Evolutionary conservation across 2,888 invertebrate species (phyloP).

Genomic region (Dione vanillae): DNA sequence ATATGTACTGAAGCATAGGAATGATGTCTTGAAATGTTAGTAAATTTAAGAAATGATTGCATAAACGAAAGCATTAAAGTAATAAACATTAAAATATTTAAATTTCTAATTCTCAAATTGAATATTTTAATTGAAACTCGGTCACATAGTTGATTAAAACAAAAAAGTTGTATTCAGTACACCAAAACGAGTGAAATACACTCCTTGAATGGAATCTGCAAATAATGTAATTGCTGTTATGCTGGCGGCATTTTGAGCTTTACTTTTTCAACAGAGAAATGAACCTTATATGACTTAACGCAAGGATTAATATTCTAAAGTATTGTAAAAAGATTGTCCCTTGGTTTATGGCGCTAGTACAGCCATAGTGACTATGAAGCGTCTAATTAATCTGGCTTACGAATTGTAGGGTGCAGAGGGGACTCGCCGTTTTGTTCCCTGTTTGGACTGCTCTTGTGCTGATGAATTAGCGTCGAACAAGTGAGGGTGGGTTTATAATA

Average conservation of each 20-base stretch:
- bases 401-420: conserved; percentile 37
- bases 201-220: conserved; percentile 41
- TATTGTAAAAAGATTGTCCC: conserved; percentile 35
- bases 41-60: no score
- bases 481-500: conserved; percentile 35
- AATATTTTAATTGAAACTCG: conserved; percentile 1
- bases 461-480: conserved; percentile 42
- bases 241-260: conserved; percentile 8
- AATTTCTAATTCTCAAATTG: not conserved
- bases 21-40: no score
- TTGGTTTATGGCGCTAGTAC: conserved; percentile 51
- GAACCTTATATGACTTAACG: not conserved
- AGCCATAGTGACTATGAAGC: conserved; percentile 63
- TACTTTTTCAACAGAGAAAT: conserved; percentile 10
- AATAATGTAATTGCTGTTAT: conserved; percentile 41
- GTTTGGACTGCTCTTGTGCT: conserved; percentile 44
- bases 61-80: not conserved
- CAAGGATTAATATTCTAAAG: conserved; percentile 26
- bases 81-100: not conserved
- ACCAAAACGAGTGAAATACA: conserved; percentile 35
- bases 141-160: conserved; percentile 14
- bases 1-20: no score
- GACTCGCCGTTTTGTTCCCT: conserved; percentile 42
- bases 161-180: conserved; percentile 38
- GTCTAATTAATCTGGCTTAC: conserved; percentile 69